Evolutionary conservation across 2,888 invertebrate genomes (phyloP).

Genomic region (Tetanocera ferruginea): DNA sequence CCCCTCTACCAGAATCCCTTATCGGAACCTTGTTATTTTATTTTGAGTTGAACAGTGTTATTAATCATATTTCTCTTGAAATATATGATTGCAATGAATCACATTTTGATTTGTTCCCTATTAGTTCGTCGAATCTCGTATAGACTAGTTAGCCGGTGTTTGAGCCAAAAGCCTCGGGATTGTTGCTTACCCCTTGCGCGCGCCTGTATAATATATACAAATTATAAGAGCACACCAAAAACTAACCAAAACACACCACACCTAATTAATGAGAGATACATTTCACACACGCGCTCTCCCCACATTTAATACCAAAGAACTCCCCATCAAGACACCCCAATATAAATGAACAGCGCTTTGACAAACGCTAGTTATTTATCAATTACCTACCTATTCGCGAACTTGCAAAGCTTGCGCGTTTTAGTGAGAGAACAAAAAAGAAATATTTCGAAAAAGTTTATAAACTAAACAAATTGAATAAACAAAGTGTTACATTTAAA

Average conservation of each 20-base stretch:
- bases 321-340: conserved; percentile 14
- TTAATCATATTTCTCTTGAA: too few species aligned
- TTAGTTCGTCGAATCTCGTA: too few species aligned
- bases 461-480: conserved; percentile 2
- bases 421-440: neutral
- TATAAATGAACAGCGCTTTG: conserved; percentile 22
- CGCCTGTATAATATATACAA: neutral
- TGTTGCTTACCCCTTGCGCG: too few species aligned
- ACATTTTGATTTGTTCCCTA: too few species aligned
- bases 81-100: too few species aligned
- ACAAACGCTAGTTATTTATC: conserved; percentile 28
- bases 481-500: neutral
- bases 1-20: too few species aligned
- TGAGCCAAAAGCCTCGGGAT: too few species aligned
- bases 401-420: too few species aligned
- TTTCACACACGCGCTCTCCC: neutral
- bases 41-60: too few species aligned
- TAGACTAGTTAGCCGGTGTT: too few species aligned
- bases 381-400: neutral
- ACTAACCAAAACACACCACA: neutral
- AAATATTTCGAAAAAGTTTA: neutral
- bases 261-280: neutral
- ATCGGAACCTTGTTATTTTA: too few species aligned
- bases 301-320: neutral
- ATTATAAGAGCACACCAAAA: neutral